Conservation (phyloP, 2,797 vertebrate genomes). For the Hephaestus fuliginosus region DNA sequence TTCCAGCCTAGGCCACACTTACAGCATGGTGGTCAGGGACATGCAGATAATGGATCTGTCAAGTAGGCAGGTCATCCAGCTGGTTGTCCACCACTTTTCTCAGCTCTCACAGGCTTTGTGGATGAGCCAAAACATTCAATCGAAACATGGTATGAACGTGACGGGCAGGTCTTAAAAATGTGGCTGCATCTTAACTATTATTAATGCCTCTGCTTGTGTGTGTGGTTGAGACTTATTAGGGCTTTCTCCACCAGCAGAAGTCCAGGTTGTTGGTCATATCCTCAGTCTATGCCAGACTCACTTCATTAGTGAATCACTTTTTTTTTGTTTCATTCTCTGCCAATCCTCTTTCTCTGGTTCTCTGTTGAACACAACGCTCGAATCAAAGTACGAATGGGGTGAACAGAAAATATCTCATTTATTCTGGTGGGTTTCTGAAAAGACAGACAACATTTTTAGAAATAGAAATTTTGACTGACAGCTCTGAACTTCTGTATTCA, state of each 20-base stretch:
- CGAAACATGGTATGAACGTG: constrained; percentile 8
- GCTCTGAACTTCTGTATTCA: constrained; percentile 63
- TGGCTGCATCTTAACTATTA: constrained; percentile 12
- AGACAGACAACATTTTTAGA: constrained; percentile 69
- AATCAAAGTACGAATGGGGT: constrained; percentile 58
- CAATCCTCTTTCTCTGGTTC: constrained; percentile 38
- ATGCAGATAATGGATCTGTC: constrained; percentile 68
- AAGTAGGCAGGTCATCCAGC: constrained; percentile 55
- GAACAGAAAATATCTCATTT: constrained; percentile 68
- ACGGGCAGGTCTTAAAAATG: constrained; percentile 15
- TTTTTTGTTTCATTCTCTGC: constrained; percentile 27
- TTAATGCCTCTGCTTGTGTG: not conserved
- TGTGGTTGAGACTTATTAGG: not conserved
- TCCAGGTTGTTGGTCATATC: constrained; percentile 49
- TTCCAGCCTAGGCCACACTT: constrained; percentile 55
- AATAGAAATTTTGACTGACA: constrained; percentile 72
- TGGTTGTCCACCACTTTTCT: constrained; percentile 33
- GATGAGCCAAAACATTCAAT: constrained; percentile 44
- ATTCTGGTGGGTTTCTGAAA: constrained; percentile 61
- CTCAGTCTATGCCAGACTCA: constrained; percentile 44
- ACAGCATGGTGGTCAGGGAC: constrained; percentile 61
- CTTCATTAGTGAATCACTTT: constrained; percentile 54
- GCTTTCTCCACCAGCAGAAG: constrained; percentile 24
- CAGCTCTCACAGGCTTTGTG: constrained; percentile 7
- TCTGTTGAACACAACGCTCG: constrained; percentile 49